phyloP scores from a whole-genome alignment of 2,797 vertebrate genomes.

The Enteromius unitaeniatus region DNA sequence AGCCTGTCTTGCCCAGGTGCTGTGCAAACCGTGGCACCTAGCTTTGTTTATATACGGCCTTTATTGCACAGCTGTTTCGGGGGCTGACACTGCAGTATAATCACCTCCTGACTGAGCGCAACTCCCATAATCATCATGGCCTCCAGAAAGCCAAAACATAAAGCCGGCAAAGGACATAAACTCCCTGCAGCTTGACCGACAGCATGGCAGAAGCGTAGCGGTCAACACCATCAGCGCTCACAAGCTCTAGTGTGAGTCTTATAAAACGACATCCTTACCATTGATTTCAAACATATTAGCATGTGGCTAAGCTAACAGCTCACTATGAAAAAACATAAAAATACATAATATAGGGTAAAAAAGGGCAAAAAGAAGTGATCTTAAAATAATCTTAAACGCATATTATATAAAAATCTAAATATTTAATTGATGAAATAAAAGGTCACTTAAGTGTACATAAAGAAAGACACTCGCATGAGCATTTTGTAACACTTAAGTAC shows the following conservation, averaged over 20 bases:
- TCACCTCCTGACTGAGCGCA: constrained; percentile 64
- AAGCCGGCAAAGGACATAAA: constrained; percentile 60
- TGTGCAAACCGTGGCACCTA: constrained; percentile 67
- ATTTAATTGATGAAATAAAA: background rate
- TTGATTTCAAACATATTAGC: background rate
- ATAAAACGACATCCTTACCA: background rate
- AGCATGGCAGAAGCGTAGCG: constrained; percentile 20
- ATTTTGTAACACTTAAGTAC: too few species aligned
- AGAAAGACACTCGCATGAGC: background rate
- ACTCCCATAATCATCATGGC: constrained; percentile 74
- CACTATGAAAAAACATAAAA: background rate
- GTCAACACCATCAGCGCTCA: constrained; percentile 5
- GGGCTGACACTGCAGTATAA: constrained; percentile 70
- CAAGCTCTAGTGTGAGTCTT: background rate
- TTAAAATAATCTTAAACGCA: background rate
- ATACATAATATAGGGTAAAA: background rate
- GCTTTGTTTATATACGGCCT: constrained; percentile 76
- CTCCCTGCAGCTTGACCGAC: constrained; percentile 44
- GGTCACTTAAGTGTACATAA: background rate
- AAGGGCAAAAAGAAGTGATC: background rate
- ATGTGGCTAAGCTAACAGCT: background rate
- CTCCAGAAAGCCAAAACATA: constrained; percentile 66
- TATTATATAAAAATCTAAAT: background rate
- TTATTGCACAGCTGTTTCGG: constrained; percentile 81
- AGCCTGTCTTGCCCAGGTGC: constrained; percentile 77